Evolutionary conservation across 2,888 invertebrate genomes (phyloP), one percentile per base, ranked within the genome.

Genomic region (Lasioglossum morio): DNA sequence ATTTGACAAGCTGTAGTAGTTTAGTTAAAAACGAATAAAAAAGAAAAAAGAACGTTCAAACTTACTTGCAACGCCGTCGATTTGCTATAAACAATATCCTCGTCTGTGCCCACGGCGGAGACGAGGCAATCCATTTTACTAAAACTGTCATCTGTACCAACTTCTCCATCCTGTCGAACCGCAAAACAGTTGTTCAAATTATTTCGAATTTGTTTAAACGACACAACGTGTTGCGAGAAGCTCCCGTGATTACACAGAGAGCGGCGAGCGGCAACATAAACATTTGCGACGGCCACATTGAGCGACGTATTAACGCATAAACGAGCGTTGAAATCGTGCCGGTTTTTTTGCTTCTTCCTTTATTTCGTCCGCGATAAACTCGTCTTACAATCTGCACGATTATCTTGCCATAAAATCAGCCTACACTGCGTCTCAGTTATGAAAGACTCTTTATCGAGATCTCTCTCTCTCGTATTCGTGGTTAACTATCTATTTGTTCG

Each of bases 61-160:
- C 84, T 81, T 94, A 98, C 98, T 97, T 99, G 99, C 89, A 99
- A 96, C 34, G 99, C 98, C 90, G 98, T 98, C 8, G 99, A 99
- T 96, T 99, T 99, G 95, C 99, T 98, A 96, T 99, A 99, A 76
- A 99, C 97, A 88, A 98, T 97, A 92, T 99, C 99, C 94, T 99
- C 99, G 95, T 99, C 99, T 19, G 98, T 97, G 81, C 99, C 99
- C 84, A 99, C 98, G 73, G 98, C 98, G 19, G 98, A 97, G 89
- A 99, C 97, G 88, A 99, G 96, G 91, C 99, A 98, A 96, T 99
- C 99, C 92, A 98, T 97, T 95, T 98, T 98, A 60, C 97, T 96
- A 90, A 98, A 96, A 19, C 97, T 97, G 95, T 98, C 98, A 91
- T 97, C 97, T 84, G 96, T 96, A 72, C 96, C 96, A 73, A 97